These are phyloP conservation scores for Odocoileus virginianus DNA, from an alignment of 2,113 vertebrate genomes.

Conservation along the genomic window DNA sequence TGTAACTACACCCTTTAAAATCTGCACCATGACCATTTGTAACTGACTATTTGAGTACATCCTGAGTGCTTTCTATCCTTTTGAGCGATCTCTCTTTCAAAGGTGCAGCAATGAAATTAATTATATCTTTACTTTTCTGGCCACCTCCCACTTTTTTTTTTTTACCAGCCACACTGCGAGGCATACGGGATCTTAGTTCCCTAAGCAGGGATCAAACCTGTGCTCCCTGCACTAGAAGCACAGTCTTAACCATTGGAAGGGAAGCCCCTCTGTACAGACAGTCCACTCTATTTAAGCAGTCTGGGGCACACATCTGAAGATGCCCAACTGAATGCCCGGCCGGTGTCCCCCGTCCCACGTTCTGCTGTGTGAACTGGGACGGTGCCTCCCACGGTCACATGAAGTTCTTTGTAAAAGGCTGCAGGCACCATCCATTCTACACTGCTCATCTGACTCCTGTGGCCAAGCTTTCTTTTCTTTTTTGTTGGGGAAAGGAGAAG, in stretches of 20 bases:
- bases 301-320: neutral
- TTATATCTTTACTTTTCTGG: neutral
- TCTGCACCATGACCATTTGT: neutral
- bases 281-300: neutral
- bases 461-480: neutral
- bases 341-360: neutral
- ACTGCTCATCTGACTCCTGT: neutral
- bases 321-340: too few species aligned
- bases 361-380: neutral
- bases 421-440: neutral
- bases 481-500: neutral
- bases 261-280: neutral
- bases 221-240: neutral
- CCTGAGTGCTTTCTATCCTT: neutral
- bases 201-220: neutral
- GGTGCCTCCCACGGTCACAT: neutral
- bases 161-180: neutral
- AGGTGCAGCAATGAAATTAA: rapidly evolving
- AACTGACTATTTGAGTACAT: neutral
- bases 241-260: neutral
- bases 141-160: neutral
- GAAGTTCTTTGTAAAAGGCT: neutral
- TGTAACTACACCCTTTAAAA: neutral
- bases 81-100: neutral
- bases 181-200: neutral